Conservation (phyloP, 1,140 invertebrate genomes). For the Penaeus vannamei region DNA sequence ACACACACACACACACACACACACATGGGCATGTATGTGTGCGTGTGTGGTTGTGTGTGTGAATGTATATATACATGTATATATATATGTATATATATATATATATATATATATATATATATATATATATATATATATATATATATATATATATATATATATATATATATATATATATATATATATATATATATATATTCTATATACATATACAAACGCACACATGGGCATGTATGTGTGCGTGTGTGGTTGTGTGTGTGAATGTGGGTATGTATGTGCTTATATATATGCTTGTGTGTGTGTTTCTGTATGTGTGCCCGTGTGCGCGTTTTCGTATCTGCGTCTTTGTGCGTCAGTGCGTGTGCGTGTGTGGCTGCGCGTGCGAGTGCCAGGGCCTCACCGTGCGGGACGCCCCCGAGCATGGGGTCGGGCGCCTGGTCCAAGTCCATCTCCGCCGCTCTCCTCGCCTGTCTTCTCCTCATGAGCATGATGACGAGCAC, state of each 20-base stretch:
- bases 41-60: neutral
- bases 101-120: conserved; percentile 20
- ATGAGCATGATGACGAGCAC: conserved; percentile 41
- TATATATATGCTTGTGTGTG: too few relatives aligned
- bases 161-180: too few relatives aligned
- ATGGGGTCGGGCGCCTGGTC: neutral
- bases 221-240: too few relatives aligned
- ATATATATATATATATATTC: too few relatives aligned
- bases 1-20: neutral
- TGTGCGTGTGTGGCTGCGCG: too few relatives aligned
- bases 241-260: too few relatives aligned
- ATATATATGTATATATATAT: conserved; percentile 9
- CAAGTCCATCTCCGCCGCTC: conserved; percentile 20
- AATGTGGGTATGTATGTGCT: too few relatives aligned
- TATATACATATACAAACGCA: too few relatives aligned
- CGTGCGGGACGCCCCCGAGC: too few relatives aligned
- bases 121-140: neutral
- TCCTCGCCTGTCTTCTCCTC: conserved; percentile 21
- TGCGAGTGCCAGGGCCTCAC: neutral
- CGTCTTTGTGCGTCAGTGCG: too few relatives aligned
- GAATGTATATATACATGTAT: neutral
- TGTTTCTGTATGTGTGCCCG: too few relatives aligned
- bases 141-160: conserved; percentile 1
- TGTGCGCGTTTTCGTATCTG: too few relatives aligned
- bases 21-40: neutral